Base-by-base conservation (phyloP, 92 coral and sea anemone species). In the Porites cylindrica region DNA sequence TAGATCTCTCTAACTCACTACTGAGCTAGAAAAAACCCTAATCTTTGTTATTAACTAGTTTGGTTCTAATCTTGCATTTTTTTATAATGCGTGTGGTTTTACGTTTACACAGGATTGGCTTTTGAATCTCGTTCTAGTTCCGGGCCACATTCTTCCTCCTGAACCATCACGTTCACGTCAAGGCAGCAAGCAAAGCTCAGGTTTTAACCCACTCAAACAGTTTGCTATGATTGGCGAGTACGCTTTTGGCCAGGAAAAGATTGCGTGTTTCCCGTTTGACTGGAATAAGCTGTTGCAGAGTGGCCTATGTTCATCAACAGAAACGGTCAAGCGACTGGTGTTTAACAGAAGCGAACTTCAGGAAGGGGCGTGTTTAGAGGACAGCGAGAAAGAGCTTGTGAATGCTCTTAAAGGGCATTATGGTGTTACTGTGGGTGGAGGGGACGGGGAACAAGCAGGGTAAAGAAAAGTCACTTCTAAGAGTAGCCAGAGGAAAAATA, bases 321-420 rank as follows among this genome's bases (percentile, higher is more conserved):
- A 77, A 82, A 90, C 95, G 12, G 87, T 97, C 23, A 94, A 88
- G 80, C 93, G 95, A 54, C 90, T 97, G 82, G 98, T 91, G 26
- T 97, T 93, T 21, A 95, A 95, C 79, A 87, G 99, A 67, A 93
- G 88, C 70, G 99, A 97, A 80, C 86, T 97, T 94, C 99, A 97
- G 81, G 85, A 88, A 4, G 97, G 91, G 58, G 91, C 95, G n/a
- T 88, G 72, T 51, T 80, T 93, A 62, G 96, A 97, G 56, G 97
- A 92, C 56, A 86, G 76, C 53, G 93, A 96, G 88, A 88, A 74
- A 72, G 94, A 86, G 9, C 82, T 90, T 86, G 97, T 93, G 14
- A 92, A 90, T 12, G 82, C 91, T 16, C 89, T 97, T 50, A 97
- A 95, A 76, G 84, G 63, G 32, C 93, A 87, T 78, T 97, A 91